Base-by-base conservation (phyloP, 64 coral and sea anemone genomes). In the Platygyra sinensis region DNA sequence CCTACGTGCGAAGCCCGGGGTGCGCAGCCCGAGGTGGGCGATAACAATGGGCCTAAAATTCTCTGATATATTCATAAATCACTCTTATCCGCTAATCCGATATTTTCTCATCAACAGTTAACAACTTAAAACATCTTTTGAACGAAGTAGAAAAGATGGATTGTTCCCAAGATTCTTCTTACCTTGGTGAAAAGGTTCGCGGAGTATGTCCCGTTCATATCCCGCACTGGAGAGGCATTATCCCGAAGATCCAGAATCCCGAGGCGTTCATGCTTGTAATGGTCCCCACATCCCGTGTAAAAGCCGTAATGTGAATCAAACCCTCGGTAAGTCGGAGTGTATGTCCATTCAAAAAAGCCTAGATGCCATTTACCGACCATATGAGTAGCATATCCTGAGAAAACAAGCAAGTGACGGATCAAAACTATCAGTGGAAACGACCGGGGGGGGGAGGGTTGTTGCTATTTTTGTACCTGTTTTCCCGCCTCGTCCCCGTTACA, bases 341-440 rank as follows among this genome's bases (percentile, higher is more conserved):
- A 92, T 12, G 76, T 25, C 90, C 84, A 86, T 30, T 92, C 77
- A 72, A 78, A 92, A 67, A 92, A 92, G 0, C 90, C 90, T 87
- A 92, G 90, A 80, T 92, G 90, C 90, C 90, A 92, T 36, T 92
- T 92, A 14, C 90, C 90, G 52, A 92, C 90, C 60, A 92, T 92
- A 57, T 92, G 90, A 69, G 90, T 87, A 13, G 74, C 46, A 17
- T 92, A 92, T 59, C 90, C 90, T 92, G 28, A 27, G 18, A 59
- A 30, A 38, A 85, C 0, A 57, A 14, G 13, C 11, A 17, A 36
- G 29, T 20, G 18, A 16, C 17, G 6, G 42, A 46, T 46, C 42
- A 46, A 46, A 46, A 46, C 42, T 46, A 8, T 8, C 7, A 8
- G 42, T 46, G 4, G 6, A 46, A 46, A 46, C 7, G 42, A 46